phyloP scores from a whole-genome alignment of 2,797 vertebrate species.

The Rhinoraja longicauda region DNA sequence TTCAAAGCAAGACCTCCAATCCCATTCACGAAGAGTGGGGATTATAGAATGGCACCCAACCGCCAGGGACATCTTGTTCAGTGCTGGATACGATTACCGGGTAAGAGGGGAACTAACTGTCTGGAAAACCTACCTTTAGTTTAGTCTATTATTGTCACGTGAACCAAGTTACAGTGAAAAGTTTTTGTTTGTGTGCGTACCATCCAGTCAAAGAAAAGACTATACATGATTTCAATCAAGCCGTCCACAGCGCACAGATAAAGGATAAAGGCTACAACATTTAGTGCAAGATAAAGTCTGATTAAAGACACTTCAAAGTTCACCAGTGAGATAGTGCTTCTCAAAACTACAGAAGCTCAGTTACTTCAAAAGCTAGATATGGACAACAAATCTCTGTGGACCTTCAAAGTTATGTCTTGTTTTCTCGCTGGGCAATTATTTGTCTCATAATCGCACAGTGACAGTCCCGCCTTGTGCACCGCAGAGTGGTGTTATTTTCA shows the following conservation, averaged over 20 bases:
- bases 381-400: not conserved
- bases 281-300: no score
- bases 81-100: constrained; percentile 83
- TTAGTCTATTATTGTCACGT: no score
- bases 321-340: not conserved
- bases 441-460: not conserved
- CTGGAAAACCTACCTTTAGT: no score
- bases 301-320: no score
- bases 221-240: no score
- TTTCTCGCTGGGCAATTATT: not conserved
- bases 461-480: not conserved
- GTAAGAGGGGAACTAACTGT: constrained; percentile 56
- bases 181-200: no score
- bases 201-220: no score
- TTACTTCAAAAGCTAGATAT: not conserved
- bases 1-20: constrained; percentile 72
- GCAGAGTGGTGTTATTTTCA: no score
- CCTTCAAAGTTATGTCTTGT: not conserved
- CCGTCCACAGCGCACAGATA: no score
- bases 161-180: no score
- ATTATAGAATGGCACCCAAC: constrained; percentile 90
- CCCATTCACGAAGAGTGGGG: constrained; percentile 75
- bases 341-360: not conserved
- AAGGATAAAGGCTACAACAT: no score
- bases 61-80: constrained; percentile 78